A percentile compares a stretch with the other conserved stretches of the same genome.
Conservation (phyloP, 2,113 vertebrate species). For the Ondatra zibethicus region DNA sequence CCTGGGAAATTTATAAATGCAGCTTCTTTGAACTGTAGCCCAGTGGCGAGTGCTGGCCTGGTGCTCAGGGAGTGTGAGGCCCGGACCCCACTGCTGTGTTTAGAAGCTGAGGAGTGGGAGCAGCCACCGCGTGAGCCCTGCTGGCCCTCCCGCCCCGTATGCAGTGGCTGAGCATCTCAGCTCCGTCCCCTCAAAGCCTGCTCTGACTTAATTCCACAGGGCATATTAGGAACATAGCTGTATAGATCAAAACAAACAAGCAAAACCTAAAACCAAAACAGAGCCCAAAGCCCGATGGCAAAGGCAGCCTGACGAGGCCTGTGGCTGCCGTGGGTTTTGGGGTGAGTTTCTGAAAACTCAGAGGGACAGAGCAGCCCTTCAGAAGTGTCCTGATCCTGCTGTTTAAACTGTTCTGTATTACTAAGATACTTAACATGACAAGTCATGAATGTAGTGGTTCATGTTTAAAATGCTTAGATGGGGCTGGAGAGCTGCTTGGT, state of each 20-base stretch:
- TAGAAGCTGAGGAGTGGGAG: not conserved
- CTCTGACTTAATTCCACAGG: constrained; percentile 70
- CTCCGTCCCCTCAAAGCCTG: constrained; percentile 50
- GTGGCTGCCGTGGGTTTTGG: constrained; percentile 67
- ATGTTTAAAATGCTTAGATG: not conserved
- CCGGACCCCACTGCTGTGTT: not conserved
- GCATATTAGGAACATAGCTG: not conserved
- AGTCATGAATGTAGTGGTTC: not conserved
- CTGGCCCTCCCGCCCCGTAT: not conserved
- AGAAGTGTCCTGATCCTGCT: constrained; percentile 41
- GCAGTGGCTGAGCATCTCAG: not conserved
- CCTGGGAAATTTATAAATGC: not conserved
- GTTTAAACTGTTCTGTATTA: not conserved
- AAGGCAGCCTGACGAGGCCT: constrained; percentile 24
- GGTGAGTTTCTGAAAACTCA: constrained; percentile 53
- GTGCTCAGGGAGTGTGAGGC: too few species aligned
- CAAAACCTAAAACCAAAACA: not conserved
- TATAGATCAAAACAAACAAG: not conserved
- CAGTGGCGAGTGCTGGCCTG: not conserved
- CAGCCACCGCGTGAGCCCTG: not conserved
- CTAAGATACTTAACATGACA: constrained; percentile 22
- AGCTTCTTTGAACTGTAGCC: not conserved
- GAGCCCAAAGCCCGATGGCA: constrained; percentile 40
- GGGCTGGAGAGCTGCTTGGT: not conserved
- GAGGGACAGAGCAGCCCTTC: too few species aligned